Percentiles rank a stretch among this genome's conserved stretches.
phyloP scores from a whole-genome alignment of 2,797 vertebrate species.

The Pteropus rufus region DNA sequence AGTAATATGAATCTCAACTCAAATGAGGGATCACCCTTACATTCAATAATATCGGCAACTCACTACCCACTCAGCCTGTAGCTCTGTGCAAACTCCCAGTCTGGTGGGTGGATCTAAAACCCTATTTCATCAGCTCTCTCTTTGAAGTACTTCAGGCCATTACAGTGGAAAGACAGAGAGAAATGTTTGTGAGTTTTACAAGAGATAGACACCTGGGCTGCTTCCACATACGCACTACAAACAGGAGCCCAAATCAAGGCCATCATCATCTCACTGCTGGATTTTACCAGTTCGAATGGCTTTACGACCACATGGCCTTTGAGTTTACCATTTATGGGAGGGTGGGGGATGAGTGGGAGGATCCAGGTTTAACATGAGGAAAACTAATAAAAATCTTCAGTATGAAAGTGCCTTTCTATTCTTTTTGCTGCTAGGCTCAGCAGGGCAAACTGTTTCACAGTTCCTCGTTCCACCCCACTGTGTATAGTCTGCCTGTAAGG shows the following conservation, averaged over 20 bases:
- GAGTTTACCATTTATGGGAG: constrained; percentile 46
- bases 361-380: constrained; percentile 23
- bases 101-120: neutral
- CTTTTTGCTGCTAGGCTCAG: constrained; percentile 48
- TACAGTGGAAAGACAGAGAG: constrained; percentile 49
- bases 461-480: constrained; percentile 44
- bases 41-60: neutral
- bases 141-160: constrained; percentile 51
- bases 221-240: neutral
- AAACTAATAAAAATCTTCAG: constrained; percentile 18
- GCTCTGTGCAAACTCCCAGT: neutral
- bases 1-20: neutral
- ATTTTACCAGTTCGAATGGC: constrained; percentile 38
- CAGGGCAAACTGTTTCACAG: constrained; percentile 39
- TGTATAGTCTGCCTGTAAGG: constrained; percentile 59
- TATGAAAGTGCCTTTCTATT: constrained; percentile 70
- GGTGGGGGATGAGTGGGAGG: neutral
- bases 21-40: neutral
- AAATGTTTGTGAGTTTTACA: constrained; percentile 10
- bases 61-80: neutral
- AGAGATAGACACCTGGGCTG: constrained; percentile 52
- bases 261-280: constrained; percentile 27
- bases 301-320: constrained; percentile 20
- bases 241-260: constrained; percentile 51
- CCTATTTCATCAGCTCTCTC: constrained; percentile 6